phyloP scores from a whole-genome alignment of 2,797 vertebrate genomes.

The Microtus obscurus region DNA sequence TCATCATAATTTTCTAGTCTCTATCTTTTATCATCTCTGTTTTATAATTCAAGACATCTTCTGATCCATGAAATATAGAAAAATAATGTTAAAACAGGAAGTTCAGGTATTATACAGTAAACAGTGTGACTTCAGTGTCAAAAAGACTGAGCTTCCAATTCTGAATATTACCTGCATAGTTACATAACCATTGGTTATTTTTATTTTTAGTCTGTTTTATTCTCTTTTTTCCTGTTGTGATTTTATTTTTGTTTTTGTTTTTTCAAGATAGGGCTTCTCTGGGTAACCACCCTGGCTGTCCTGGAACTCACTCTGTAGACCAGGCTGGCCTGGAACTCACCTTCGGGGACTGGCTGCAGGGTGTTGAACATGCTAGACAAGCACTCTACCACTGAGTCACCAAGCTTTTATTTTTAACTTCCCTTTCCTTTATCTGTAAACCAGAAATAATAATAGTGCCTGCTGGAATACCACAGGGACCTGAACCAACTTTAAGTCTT shows the following conservation, averaged over 20 bases:
- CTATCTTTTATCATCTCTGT: not conserved
- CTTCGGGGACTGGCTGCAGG: not conserved
- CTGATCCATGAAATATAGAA: slow-evolving; percentile 1
- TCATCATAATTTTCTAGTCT: not conserved
- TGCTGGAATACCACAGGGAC: not conserved
- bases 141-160: slow-evolving; percentile 28
- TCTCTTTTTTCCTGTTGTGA: not conserved
- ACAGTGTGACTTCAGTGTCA: not conserved
- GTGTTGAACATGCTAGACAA: not conserved
- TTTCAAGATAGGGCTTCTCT: not conserved
- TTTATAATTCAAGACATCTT: slow-evolving; percentile 24
- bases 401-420: slow-evolving; percentile 46
- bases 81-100: slow-evolving; percentile 42
- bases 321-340: not conserved
- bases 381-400: not conserved
- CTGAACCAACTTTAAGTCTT: not conserved
- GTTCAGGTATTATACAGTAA: not conserved
- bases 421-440: slow-evolving; percentile 38
- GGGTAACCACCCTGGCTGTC: not conserved
- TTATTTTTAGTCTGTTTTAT: not conserved
- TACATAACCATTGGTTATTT: not conserved
- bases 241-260: too few species aligned
- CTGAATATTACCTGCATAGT: not conserved
- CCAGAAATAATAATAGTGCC: slow-evolving; percentile 26
- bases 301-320: not conserved